phyloP scores from a whole-genome alignment of 2,888 invertebrate genomes.

The Callosobruchus maculatus region DNA sequence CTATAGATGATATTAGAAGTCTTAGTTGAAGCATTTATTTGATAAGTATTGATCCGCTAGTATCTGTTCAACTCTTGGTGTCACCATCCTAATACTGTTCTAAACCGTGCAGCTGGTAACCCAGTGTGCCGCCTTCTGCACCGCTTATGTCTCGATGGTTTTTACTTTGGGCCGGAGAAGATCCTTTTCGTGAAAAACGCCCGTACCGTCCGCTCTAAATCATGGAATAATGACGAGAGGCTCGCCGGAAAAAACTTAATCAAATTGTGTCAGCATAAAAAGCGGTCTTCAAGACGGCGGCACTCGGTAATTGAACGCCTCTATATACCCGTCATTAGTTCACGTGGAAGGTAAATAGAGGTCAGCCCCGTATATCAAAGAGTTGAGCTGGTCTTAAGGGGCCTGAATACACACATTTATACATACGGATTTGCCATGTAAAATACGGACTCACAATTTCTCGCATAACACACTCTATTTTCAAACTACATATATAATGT shows the following conservation, averaged over 20 bases:
- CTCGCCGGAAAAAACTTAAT: not conserved
- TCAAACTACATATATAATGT: no score
- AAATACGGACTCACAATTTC: no score
- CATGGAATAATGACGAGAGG: not conserved
- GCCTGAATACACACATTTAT: no score
- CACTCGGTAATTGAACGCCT: not conserved
- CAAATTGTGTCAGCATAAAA: not conserved
- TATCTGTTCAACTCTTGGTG: no score
- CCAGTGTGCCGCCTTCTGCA: not conserved
- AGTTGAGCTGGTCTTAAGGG: not conserved
- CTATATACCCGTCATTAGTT: not conserved
- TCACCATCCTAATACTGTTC: no score
- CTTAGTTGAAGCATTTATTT: no score
- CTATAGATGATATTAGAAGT: no score
- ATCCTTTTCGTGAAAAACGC: not conserved
- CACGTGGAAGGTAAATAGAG: not conserved
- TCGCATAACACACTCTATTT: no score
- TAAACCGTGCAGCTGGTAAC: no score
- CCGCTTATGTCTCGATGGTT: not conserved
- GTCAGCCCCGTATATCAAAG: not conserved
- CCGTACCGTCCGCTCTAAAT: not conserved
- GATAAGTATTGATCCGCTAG: no score
- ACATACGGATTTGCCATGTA: no score
- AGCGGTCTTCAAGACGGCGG: not conserved
- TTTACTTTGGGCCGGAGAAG: not conserved